These are phyloP conservation scores for Phyllopteryx taeniolatus DNA, from an alignment of 2,113 vertebrate species.

Conservation along the genomic window DNA sequence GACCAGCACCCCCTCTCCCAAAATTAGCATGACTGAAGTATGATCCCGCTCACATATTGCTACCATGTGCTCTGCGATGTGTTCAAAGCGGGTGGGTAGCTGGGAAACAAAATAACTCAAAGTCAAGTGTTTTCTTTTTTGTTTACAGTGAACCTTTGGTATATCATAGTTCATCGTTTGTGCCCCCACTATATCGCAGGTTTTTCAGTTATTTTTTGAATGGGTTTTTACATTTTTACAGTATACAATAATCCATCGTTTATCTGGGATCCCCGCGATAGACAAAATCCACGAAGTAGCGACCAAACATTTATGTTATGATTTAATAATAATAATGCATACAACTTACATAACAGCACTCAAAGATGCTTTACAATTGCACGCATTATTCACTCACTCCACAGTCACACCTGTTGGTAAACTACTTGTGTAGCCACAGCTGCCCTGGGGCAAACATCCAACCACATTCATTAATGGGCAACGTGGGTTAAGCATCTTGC, in stretches of 20 bases:
- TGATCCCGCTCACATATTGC: slow-evolving; percentile 64
- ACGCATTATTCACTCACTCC: too few relatives aligned
- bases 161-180: background rate
- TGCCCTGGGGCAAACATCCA: too few relatives aligned
- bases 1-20: slow-evolving; percentile 44
- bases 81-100: slow-evolving; percentile 48
- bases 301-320: slow-evolving; percentile 12
- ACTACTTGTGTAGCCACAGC: too few relatives aligned
- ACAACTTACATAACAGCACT: too few relatives aligned
- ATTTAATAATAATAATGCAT: background rate
- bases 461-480: too few relatives aligned
- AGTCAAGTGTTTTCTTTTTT: slow-evolving; percentile 13
- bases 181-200: background rate
- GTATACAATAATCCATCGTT: slow-evolving; percentile 31
- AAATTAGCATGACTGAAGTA: slow-evolving; percentile 64
- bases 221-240: slow-evolving; percentile 51
- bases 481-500: too few relatives aligned
- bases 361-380: too few relatives aligned
- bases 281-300: too few relatives aligned
- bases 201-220: slow-evolving; percentile 9
- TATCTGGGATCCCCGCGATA: slow-evolving; percentile 19
- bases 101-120: slow-evolving; percentile 29
- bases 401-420: too few relatives aligned
- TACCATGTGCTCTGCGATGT: slow-evolving; percentile 71
- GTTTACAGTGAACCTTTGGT: background rate